Evolutionary conservation across 2,888 invertebrate genomes (phyloP), one percentile per base, ranked within the genome.

Genomic region (Trichogramma evanescens): DNA sequence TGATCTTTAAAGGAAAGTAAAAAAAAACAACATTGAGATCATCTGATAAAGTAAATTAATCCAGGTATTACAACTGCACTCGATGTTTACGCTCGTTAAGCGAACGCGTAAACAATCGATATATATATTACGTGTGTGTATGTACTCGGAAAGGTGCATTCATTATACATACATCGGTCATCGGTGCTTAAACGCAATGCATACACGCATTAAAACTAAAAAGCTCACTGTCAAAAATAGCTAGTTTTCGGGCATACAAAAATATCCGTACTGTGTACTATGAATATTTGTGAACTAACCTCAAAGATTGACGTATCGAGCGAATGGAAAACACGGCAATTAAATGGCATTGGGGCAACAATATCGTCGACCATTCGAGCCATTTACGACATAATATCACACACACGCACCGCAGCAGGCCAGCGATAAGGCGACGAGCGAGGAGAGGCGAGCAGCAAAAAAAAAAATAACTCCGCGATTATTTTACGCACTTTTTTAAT

Each of bases 251-350:
- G 26, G 26, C 26, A 26, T 26, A 26, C 26, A 26, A 26, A 26
- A 26, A 26, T 26, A 3, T 26, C 26, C 8, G 45, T 8, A 45
- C 45, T 9, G 10, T 9, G 45, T 45, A 9, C 9, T 2, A 55
- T 44, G 58, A 50, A 45, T 59, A 50, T 56, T 13, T 13, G 26
- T 8, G 4, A 54, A 62, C 64, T 64, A 64, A 64, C 64, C 64
- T 62, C 40, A 60, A 64, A 59, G 58, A 56, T 9, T 60, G 57
- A 60, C 64, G 64, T 60, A 54, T 57, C 57, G 55, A 62, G 41
- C 26, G 26, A 26, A 26, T 26, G 26, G 26, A 26, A 26, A 26
- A 26, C 26, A 26, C 26, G 26, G 26, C 26, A 26, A 26, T 26
- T 26, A 26, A 58, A 59, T 56, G 26, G 50, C 49, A 57, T 57